Conservation (phyloP, 2,113 vertebrate genomes). For the Notiomystis cincta region DNA sequence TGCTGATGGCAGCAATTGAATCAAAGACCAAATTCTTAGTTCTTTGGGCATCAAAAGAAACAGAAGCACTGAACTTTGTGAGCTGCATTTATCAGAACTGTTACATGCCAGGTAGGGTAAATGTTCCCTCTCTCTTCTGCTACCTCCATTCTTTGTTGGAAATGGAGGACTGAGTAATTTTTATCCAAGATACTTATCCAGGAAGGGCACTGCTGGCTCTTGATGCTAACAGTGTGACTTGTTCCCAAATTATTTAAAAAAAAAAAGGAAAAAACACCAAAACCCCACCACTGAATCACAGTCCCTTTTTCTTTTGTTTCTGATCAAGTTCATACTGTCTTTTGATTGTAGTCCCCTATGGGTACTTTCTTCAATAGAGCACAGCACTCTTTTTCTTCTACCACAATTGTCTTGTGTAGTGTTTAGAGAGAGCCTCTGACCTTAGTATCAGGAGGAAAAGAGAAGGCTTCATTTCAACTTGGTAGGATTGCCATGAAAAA, state of each 20-base stretch:
- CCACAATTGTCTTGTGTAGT: not conserved
- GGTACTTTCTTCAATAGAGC: not conserved
- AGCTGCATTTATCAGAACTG: not conserved
- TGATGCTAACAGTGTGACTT: not conserved
- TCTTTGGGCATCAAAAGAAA: not conserved
- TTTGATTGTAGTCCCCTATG: not conserved
- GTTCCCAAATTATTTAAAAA: not conserved
- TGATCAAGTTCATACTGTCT: not conserved
- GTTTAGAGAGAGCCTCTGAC: not conserved
- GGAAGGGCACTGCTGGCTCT: not conserved
- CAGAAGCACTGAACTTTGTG: not conserved
- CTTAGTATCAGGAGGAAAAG: not conserved
- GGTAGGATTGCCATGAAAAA: not conserved
- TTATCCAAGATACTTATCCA: not conserved
- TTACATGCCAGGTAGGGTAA: not conserved
- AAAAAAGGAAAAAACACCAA: too few species aligned
- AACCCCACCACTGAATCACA: not conserved
- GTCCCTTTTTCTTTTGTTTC: not conserved
- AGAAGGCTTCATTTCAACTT: not conserved
- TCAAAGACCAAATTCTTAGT: not conserved
- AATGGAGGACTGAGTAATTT: not conserved
- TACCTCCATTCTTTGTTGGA: not conserved
- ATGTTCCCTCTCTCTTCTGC: not conserved
- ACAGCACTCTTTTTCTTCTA: not conserved
- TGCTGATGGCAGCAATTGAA: not conserved